These are phyloP conservation scores for Sympetrum striolatum DNA, from an alignment of 2,888 invertebrate genomes.

Conservation along the genomic window DNA sequence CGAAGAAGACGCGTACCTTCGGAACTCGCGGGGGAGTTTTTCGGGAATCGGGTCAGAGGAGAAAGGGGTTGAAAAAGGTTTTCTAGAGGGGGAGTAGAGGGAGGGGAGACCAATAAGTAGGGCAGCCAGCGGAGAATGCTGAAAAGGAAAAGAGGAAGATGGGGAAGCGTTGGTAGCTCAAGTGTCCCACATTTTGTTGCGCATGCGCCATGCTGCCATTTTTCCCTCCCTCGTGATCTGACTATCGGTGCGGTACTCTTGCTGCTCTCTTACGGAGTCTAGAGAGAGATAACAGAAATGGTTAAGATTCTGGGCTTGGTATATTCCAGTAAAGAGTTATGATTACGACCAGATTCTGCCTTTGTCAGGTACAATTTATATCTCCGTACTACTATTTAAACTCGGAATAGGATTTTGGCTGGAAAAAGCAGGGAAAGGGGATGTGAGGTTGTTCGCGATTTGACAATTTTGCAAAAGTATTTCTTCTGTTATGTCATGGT, in stretches of 20 bases:
- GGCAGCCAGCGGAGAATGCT: neutral
- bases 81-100: neutral
- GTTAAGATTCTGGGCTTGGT: too few relatives aligned
- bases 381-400: too few relatives aligned
- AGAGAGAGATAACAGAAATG: too few relatives aligned
- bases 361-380: too few relatives aligned
- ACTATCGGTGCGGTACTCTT: neutral
- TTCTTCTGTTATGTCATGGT: too few relatives aligned
- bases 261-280: neutral
- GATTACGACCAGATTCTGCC: too few relatives aligned
- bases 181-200: neutral
- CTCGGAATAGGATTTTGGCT: too few relatives aligned
- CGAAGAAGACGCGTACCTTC: neutral
- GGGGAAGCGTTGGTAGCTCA: neutral
- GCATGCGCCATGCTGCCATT: neutral
- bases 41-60: constrained; percentile 5
- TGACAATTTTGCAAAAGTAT: too few relatives aligned
- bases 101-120: constrained; percentile 24
- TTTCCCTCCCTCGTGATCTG: neutral
- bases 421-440: too few relatives aligned
- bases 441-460: too few relatives aligned
- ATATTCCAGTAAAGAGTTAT: too few relatives aligned
- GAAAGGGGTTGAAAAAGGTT: neutral
- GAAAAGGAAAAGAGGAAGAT: neutral
- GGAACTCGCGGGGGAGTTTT: neutral